phyloP scores from a whole-genome alignment of 2,888 invertebrate species.

The Oxycera nigricornis region DNA sequence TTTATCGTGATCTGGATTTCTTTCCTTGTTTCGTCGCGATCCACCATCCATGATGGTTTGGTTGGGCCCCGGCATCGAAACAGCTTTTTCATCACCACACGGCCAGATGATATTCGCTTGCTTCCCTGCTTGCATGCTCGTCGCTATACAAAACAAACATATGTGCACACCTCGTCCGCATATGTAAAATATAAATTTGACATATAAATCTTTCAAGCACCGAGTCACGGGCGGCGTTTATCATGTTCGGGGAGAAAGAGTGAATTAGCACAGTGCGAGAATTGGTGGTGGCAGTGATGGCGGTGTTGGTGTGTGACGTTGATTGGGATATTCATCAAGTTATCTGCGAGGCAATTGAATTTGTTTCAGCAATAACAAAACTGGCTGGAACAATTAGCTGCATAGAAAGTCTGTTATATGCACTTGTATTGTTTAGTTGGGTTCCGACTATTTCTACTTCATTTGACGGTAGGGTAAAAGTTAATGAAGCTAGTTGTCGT shows the following conservation, averaged over 20 bases:
- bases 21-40: too few relatives aligned
- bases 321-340: slow-evolving; percentile 14
- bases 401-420: too few relatives aligned
- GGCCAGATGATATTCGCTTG: slow-evolving; percentile 6
- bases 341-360: neutral
- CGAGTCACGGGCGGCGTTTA: neutral
- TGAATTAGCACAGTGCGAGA: neutral
- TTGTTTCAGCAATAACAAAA: too few relatives aligned
- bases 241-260: neutral
- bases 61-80: neutral
- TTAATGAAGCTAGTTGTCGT: too few relatives aligned
- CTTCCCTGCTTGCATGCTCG: neutral
- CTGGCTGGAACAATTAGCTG: too few relatives aligned
- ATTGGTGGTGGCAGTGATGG: neutral
- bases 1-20: slow-evolving; percentile 21
- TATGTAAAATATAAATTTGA: slow-evolving; percentile 27
- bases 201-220: slow-evolving; percentile 12
- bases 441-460: too few relatives aligned
- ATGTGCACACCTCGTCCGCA: slow-evolving; percentile 15
- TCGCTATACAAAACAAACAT: slow-evolving; percentile 2
- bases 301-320: slow-evolving; percentile 5
- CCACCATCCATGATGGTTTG: too few relatives aligned
- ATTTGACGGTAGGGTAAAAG: too few relatives aligned
- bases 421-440: too few relatives aligned
- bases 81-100: neutral